Percentiles rank a stretch among this genome's conserved stretches.
Evolutionary conservation across 2,888 invertebrate genomes (phyloP).

Genomic region (Erannis defoliaria): DNA sequence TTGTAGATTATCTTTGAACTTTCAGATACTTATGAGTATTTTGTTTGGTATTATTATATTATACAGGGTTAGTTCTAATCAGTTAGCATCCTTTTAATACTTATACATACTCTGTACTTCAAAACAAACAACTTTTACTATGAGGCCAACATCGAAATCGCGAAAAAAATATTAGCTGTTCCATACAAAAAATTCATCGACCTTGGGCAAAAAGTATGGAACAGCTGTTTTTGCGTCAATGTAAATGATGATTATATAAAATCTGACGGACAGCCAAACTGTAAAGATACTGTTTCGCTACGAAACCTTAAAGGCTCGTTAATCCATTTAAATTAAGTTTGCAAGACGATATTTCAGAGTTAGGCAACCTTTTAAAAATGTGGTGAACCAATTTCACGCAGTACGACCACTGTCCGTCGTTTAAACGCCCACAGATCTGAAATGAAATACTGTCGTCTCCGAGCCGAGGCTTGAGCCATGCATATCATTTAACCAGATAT

Average conservation of each 20-base stretch:
- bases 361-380: conserved; percentile 72
- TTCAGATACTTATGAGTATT: not conserved
- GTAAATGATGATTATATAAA: too few species aligned
- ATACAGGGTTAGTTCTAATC: too few species aligned
- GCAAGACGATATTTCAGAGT: conserved; percentile 60
- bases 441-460: conserved; percentile 74
- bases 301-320: not conserved
- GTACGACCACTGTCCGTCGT: conserved; percentile 59
- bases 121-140: too few species aligned
- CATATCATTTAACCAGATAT: conserved; percentile 46
- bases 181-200: too few species aligned
- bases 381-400: conserved; percentile 79
- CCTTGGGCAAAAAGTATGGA: too few species aligned
- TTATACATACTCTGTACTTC: too few species aligned
- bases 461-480: conserved; percentile 51
- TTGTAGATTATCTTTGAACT: conserved; percentile 7
- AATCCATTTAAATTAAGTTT: conserved; percentile 52
- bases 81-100: too few species aligned
- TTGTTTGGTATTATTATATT: not conserved
- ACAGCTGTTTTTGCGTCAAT: too few species aligned
- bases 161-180: too few species aligned
- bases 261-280: too few species aligned
- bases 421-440: conserved; percentile 65
- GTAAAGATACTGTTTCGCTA: not conserved
- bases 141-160: too few species aligned